Evolutionary conservation across 2,797 vertebrate genomes (phyloP).

Genomic region (Lepilemur septentrionalis): DNA sequence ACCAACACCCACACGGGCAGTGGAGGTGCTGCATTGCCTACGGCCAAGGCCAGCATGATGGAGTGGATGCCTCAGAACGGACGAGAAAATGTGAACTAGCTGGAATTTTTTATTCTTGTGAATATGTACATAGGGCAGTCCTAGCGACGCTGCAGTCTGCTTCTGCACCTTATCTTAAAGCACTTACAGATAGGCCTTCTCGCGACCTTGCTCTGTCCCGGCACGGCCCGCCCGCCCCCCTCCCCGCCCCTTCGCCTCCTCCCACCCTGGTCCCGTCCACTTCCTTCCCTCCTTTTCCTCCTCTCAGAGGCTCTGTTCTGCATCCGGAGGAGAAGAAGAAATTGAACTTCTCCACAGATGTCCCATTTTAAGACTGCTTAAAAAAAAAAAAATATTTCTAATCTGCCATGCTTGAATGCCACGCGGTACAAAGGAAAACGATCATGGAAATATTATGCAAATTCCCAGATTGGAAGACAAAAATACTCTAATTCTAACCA

Average conservation of each 20-base stretch:
- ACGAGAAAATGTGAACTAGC: conserved; percentile 90
- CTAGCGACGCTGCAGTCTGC: conserved; percentile 87
- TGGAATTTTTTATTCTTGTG: conserved; percentile 88
- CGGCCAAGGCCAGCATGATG: conserved; percentile 83
- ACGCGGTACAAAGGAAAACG: conserved; percentile 87
- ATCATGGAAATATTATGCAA: conserved; percentile 89
- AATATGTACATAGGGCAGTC: conserved; percentile 92
- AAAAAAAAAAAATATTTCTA: conserved; percentile 85
- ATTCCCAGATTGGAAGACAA: conserved; percentile 87
- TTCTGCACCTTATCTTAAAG: conserved; percentile 95
- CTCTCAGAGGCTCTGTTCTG: conserved; percentile 57
- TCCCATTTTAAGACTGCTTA: conserved; percentile 86
- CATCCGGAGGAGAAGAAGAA: conserved; percentile 79
- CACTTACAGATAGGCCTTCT: conserved; percentile 87
- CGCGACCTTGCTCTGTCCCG: conserved; percentile 83
- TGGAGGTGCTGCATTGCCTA: conserved; percentile 82
- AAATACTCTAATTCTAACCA: conserved; percentile 89
- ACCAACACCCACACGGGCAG: conserved; percentile 82
- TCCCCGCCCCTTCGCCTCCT: background rate
- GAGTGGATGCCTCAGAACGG: conserved; percentile 84
- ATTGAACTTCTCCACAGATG: conserved; percentile 81
- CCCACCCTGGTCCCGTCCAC: background rate
- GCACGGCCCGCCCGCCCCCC: conserved; percentile 82
- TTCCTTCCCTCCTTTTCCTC: conserved; percentile 67
- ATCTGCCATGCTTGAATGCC: conserved; percentile 88